Conservation (phyloP, 2,888 invertebrate genomes). For the Xestia rhomboidea region DNA sequence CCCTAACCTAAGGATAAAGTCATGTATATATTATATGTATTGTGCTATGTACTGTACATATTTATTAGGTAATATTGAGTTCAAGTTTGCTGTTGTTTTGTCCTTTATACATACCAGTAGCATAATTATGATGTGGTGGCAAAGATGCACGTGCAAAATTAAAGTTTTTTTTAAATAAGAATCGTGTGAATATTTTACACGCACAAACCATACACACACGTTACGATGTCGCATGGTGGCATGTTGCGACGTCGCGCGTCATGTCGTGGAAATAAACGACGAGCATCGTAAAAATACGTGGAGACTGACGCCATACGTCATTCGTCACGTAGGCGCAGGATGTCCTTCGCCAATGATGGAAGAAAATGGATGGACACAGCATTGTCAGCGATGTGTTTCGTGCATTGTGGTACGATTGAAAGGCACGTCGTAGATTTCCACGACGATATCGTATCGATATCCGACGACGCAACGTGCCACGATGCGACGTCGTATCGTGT, state of each 20-base stretch:
- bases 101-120: slow-evolving; percentile 4
- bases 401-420: neutral
- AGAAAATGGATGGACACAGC: neutral
- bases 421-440: neutral
- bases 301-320: neutral
- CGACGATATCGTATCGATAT: neutral
- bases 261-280: neutral
- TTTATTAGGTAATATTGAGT: slow-evolving; percentile 18
- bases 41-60: slow-evolving; percentile 15
- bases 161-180: neutral
- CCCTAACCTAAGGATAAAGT: slow-evolving; percentile 25
- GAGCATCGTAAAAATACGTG: neutral
- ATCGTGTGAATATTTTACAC: neutral
- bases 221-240: neutral
- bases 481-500: neutral
- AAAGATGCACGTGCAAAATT: neutral
- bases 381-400: neutral
- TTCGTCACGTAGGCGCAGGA: too few species aligned
- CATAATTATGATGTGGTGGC: neutral
- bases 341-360: neutral
- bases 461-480: neutral
- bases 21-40: slow-evolving; percentile 14
- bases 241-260: neutral
- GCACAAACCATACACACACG: neutral
- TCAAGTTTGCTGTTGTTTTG: slow-evolving; percentile 6